Evolutionary conservation across 64 coral and sea anemone species (phyloP).

Genomic region (Orbicella faveolata): DNA sequence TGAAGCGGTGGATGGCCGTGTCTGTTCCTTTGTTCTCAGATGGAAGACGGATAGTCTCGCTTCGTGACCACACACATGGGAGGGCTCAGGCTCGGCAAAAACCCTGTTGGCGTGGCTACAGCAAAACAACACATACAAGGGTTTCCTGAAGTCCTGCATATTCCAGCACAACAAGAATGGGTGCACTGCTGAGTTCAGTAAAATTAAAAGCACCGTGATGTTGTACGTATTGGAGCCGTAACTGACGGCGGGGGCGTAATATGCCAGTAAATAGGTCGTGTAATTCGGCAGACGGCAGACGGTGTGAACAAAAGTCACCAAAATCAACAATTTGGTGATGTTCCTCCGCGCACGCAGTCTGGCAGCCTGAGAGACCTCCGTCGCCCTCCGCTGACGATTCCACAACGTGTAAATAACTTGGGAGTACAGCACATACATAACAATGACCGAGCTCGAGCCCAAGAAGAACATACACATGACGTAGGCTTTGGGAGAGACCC

Average conservation of each 20-base stretch:
- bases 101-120: slow-evolving; percentile 6
- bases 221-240: slow-evolving; percentile 60
- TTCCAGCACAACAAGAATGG: slow-evolving; percentile 55
- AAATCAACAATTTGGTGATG: slow-evolving; percentile 39
- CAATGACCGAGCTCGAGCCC: slow-evolving; percentile 47
- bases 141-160: slow-evolving; percentile 36
- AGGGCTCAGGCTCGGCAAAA: background rate
- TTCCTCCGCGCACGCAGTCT: slow-evolving; percentile 37
- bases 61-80: background rate
- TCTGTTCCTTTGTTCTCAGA: background rate
- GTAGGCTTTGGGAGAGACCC: slow-evolving; percentile 52
- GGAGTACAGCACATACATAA: slow-evolving; percentile 53
- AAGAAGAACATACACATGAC: slow-evolving; percentile 42
- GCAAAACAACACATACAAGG: slow-evolving; percentile 3
- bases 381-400: slow-evolving; percentile 20
- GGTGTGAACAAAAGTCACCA: slow-evolving; percentile 47
- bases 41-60: background rate
- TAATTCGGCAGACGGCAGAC: slow-evolving; percentile 59
- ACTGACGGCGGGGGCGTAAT: slow-evolving; percentile 6
- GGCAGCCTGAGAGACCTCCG: slow-evolving; percentile 53
- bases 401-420: slow-evolving; percentile 54
- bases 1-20: background rate
- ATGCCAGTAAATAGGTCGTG: slow-evolving; percentile 46
- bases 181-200: slow-evolving; percentile 32
- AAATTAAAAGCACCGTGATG: slow-evolving; percentile 53